phyloP scores from a whole-genome alignment of 2,888 invertebrate genomes.

The Dryadula phaetusa region DNA sequence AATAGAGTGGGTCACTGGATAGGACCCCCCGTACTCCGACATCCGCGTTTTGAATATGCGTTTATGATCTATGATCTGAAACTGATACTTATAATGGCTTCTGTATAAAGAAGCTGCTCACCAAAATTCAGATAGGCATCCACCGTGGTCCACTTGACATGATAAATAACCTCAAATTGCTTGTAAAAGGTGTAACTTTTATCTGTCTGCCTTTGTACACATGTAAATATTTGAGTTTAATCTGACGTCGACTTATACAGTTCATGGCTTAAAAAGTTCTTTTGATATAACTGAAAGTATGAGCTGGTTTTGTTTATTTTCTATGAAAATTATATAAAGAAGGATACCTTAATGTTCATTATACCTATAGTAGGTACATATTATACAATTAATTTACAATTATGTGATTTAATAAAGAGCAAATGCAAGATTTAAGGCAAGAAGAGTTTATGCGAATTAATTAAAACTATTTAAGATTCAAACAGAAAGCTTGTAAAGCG shows the following conservation, averaged over 20 bases:
- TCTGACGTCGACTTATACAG: constrained; percentile 66
- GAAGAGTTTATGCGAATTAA: constrained; percentile 76
- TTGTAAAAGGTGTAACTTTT: constrained; percentile 80
- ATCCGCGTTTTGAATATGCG: constrained; percentile 69
- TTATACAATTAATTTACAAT: neutral
- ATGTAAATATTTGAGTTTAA: constrained; percentile 78
- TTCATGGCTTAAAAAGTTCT: constrained; percentile 55
- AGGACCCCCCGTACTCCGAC: constrained; percentile 76
- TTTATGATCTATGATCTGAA: constrained; percentile 84
- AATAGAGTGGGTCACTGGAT: constrained; percentile 65
- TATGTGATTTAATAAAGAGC: constrained; percentile 2
- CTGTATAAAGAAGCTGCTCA: constrained; percentile 80
- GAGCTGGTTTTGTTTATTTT: constrained; percentile 43
- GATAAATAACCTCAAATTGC: constrained; percentile 82
- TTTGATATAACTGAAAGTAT: constrained; percentile 49
- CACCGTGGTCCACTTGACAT: constrained; percentile 59
- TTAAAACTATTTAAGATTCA: constrained; percentile 83
- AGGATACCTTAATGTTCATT: constrained; percentile 1
- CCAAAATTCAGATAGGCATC: constrained; percentile 65
- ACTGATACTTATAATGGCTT: constrained; percentile 84
- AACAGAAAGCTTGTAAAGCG: constrained; percentile 68
- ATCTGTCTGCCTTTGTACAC: constrained; percentile 70
- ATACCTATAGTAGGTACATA: neutral
- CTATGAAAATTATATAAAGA: constrained; percentile 26
- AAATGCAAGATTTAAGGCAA: constrained; percentile 56